These are phyloP conservation scores for Leucopsar rothschildi DNA, from an alignment of 2,113 vertebrate genomes.

Conservation along the genomic window DNA sequence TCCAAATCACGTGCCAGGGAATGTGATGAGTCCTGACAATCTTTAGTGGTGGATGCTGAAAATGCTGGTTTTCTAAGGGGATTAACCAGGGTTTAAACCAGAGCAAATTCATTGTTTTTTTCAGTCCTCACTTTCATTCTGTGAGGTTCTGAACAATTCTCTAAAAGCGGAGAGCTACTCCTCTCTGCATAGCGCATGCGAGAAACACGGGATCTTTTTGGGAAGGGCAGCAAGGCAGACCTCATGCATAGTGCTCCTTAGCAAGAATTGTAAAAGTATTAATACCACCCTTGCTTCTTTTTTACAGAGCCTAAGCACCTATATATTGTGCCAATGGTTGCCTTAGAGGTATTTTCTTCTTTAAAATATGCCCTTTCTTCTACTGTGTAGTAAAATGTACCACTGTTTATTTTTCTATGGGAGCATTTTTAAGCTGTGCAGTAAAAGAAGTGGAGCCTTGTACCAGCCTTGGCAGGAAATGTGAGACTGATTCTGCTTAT, in stretches of 20 bases:
- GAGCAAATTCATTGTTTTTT: background rate
- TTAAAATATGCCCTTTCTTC: background rate
- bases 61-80: background rate
- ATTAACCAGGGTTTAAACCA: background rate
- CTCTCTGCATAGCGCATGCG: background rate
- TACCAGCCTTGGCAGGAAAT: background rate
- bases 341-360: background rate
- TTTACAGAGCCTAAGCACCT: background rate
- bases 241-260: background rate
- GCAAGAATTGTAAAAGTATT: background rate
- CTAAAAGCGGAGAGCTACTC: background rate
- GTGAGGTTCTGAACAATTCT: background rate
- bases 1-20: background rate
- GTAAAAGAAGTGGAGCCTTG: conserved; percentile 2
- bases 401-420: background rate
- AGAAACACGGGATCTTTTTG: background rate
- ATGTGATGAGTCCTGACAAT: conserved; percentile 6
- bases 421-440: background rate
- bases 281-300: background rate
- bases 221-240: background rate
- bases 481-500: background rate
- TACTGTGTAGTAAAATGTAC: background rate
- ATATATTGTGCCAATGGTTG: background rate
- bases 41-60: background rate
- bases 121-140: background rate